Evolutionary conservation across 2,113 vertebrate genomes (phyloP).

Genomic region (Gopherus flavomarginatus): DNA sequence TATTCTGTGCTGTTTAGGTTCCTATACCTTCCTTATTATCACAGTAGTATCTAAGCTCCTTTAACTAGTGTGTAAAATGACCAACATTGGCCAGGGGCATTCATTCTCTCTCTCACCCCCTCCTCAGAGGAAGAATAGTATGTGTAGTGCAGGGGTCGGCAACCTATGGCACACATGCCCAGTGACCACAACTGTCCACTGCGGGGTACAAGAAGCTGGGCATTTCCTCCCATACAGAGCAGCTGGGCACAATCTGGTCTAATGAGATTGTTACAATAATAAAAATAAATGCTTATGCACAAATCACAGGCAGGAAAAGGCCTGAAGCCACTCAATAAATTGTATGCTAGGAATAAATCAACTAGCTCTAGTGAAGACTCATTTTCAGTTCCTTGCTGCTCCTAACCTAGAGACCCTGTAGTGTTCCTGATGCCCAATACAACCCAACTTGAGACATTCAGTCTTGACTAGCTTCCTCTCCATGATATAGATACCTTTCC

Average conservation of each 20-base stretch:
- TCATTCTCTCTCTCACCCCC: neutral
- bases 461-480: neutral
- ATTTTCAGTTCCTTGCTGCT: neutral
- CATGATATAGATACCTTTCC: neutral
- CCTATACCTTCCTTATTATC: accelerated
- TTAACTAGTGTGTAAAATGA: neutral
- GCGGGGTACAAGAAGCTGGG: neutral
- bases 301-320: neutral
- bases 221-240: neutral
- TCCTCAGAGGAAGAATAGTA: neutral
- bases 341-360: neutral
- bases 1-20: neutral
- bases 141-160: neutral
- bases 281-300: neutral
- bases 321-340: neutral
- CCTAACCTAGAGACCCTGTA: neutral
- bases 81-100: neutral
- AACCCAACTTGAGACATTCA: neutral
- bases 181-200: neutral
- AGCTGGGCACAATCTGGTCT: neutral
- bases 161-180: neutral
- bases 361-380: neutral
- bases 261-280: neutral
- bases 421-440: neutral
- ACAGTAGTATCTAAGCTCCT: neutral